Evolutionary conservation across 2,888 invertebrate genomes (phyloP).

Genomic region (Drosophila melanosoma): DNA sequence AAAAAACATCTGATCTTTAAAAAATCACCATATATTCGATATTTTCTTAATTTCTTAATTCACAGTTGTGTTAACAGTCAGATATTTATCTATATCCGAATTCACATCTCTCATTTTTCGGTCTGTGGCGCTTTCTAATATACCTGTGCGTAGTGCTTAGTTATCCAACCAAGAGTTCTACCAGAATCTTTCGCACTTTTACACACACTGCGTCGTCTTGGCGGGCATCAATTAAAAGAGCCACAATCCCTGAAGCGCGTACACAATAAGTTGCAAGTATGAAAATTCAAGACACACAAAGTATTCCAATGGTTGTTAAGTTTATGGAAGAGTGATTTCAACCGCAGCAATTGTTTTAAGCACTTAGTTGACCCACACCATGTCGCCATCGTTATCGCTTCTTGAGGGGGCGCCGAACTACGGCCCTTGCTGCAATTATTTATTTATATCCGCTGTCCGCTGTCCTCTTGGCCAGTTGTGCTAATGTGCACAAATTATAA

Average conservation of each 20-base stretch:
- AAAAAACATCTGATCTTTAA: neutral
- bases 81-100: neutral
- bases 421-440: conserved; percentile 63
- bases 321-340: conserved; percentile 71
- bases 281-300: conserved; percentile 25
- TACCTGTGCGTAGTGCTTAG: conserved; percentile 1
- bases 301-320: conserved; percentile 49
- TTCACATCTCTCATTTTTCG: neutral
- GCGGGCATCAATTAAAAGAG: conserved; percentile 7
- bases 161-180: conserved; percentile 36
- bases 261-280: conserved; percentile 52
- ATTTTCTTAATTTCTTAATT: no score
- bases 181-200: conserved; percentile 42
- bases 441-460: conserved; percentile 26
- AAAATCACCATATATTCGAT: neutral
- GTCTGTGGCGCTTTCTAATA: conserved; percentile 25
- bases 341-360: conserved; percentile 70
- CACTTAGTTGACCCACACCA: conserved; percentile 66
- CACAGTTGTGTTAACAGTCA: neutral
- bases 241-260: conserved; percentile 59
- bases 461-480: conserved; percentile 54
- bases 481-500: conserved; percentile 78
- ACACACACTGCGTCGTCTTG: conserved; percentile 19
- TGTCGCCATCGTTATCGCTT: conserved; percentile 32
- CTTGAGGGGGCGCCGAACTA: conserved; percentile 62